Percentiles rank a stretch among this genome's conserved stretches.
Conservation (phyloP, 2,888 invertebrate genomes). For the Drosophila cognata region DNA sequence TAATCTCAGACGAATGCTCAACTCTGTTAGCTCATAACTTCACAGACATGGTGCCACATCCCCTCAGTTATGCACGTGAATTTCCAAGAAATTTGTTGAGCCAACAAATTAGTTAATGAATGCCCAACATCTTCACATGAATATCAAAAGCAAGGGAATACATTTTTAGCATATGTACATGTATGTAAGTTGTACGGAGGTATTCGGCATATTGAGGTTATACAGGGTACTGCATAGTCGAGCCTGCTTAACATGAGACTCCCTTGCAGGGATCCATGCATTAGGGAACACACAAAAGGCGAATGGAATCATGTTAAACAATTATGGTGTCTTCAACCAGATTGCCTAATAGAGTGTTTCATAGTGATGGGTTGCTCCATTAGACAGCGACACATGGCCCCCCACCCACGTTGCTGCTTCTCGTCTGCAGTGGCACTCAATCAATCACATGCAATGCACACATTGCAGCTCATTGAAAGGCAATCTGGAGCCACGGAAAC, state of each 20-base stretch:
- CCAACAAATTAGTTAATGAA: not conserved
- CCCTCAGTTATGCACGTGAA: not conserved
- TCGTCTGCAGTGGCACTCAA: conserved; percentile 38
- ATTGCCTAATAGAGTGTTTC: conserved; percentile 17
- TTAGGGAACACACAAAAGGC: not conserved
- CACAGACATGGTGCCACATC: not conserved
- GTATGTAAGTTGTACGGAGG: not conserved
- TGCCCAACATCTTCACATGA: not conserved
- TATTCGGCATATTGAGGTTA: not conserved
- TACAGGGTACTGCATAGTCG: not conserved
- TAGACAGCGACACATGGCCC: conserved; percentile 16
- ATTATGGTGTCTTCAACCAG: conserved; percentile 12
- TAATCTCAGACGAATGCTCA: too few species aligned
- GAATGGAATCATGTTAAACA: not conserved
- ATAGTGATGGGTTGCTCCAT: conserved; percentile 33
- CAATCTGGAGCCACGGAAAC: conserved; percentile 22
- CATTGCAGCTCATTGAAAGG: conserved; percentile 46
- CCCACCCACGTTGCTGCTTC: conserved; percentile 12
- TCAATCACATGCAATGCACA: conserved; percentile 28
- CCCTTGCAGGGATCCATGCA: not conserved
- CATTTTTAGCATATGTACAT: not conserved
- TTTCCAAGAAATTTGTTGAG: not conserved
- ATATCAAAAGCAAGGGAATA: not conserved
- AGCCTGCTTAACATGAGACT: not conserved
- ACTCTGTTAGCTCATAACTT: not conserved